These are phyloP conservation scores for Deroplatys truncata DNA, from an alignment of 2,888 invertebrate species.

Conservation along the genomic window DNA sequence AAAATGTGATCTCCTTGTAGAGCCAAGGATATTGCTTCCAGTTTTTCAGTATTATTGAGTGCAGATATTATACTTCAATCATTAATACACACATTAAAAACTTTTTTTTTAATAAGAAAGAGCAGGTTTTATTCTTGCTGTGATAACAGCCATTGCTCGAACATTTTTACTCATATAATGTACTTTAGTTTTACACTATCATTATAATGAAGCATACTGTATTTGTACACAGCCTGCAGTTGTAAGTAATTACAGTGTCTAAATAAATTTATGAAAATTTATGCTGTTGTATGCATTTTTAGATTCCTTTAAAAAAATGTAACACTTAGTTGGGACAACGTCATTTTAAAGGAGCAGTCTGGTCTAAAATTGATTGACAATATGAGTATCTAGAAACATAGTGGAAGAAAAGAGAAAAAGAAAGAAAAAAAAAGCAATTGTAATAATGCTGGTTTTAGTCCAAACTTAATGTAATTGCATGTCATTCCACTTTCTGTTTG, in stretches of 20 bases:
- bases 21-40: conserved; percentile 15
- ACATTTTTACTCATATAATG: background rate
- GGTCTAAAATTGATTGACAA: too few relatives aligned
- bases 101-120: background rate
- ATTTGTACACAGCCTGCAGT: conserved; percentile 5
- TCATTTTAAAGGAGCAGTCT: too few relatives aligned
- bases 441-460: too few relatives aligned
- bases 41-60: conserved; percentile 15
- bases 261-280: conserved; percentile 4
- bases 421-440: too few relatives aligned
- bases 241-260: background rate
- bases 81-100: background rate
- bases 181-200: background rate
- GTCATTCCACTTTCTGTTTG: too few relatives aligned
- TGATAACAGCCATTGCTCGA: background rate
- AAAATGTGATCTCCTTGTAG: conserved; percentile 14
- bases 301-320: background rate
- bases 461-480: too few relatives aligned
- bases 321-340: background rate
- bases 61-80: background rate
- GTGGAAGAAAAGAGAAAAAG: too few relatives aligned
- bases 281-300: background rate
- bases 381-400: too few relatives aligned
- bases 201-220: background rate
- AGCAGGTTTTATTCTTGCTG: conserved; percentile 8